phyloP scores from a whole-genome alignment of 2,797 vertebrate genomes.

The Falco rusticolus region DNA sequence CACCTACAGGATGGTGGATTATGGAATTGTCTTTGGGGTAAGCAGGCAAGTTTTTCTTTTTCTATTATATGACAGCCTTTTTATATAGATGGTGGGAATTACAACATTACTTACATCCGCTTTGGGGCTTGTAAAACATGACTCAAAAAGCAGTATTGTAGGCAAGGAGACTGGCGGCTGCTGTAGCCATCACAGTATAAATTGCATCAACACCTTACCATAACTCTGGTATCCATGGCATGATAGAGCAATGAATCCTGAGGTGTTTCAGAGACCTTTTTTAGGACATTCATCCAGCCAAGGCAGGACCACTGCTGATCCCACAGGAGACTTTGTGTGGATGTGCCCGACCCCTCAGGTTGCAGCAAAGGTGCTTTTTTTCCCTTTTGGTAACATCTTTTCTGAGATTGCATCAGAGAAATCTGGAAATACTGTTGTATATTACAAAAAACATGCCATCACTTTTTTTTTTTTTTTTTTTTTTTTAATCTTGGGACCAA shows the following conservation, averaged over 20 bases:
- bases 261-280: not conserved
- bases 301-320: fast-evolving
- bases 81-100: not conserved
- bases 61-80: not conserved
- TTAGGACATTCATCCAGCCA: not conserved
- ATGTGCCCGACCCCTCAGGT: fast-evolving
- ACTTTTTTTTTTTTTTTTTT: not conserved
- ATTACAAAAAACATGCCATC: not conserved
- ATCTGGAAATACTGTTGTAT: not conserved
- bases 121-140: not conserved
- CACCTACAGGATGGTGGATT: not conserved
- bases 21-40: not conserved
- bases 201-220: not conserved
- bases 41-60: not conserved
- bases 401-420: not conserved
- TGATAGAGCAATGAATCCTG: not conserved
- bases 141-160: not conserved
- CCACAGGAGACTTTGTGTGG: fast-evolving
- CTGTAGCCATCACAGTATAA: not conserved
- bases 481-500: not conserved
- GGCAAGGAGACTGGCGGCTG: not conserved
- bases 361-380: not conserved
- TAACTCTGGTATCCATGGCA: not conserved
- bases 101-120: not conserved
- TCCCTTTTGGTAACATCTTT: not conserved